Evolutionary conservation across 2,113 vertebrate species (phyloP).

Genomic region (Macroglossus sobrinus): DNA sequence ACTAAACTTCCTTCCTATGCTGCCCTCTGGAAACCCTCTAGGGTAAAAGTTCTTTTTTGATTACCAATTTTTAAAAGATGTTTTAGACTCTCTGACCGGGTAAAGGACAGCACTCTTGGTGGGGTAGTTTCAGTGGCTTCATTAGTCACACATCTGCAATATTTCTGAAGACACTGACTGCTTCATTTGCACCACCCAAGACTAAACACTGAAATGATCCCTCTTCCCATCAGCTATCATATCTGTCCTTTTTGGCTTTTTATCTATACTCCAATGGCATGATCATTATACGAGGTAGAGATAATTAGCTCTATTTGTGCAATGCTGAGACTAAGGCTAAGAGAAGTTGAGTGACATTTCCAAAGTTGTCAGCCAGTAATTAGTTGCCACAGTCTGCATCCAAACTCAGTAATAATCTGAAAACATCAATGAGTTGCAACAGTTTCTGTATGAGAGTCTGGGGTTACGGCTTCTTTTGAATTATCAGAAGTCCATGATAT

Average conservation of each 20-base stretch:
- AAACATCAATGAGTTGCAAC: not conserved
- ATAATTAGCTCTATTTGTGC: not conserved
- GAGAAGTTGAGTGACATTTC: not conserved
- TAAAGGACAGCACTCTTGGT: not conserved
- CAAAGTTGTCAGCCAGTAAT: not conserved
- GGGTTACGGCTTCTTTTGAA: not conserved
- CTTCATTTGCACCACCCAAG: not conserved
- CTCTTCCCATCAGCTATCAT: not conserved
- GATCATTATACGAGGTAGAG: not conserved
- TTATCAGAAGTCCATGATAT: not conserved
- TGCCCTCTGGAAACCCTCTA: not conserved
- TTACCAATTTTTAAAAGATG: not conserved
- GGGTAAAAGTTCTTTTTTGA: not conserved
- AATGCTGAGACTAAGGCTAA: not conserved
- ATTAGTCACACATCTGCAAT: not conserved
- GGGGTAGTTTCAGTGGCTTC: not conserved
- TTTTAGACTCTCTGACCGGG: not conserved
- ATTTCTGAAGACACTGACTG: not conserved
- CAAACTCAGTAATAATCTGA: not conserved
- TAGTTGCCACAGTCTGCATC: not conserved
- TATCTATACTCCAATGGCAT: not conserved
- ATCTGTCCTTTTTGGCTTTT: not conserved
- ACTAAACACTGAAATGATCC: not conserved
- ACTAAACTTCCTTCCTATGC: not conserved
- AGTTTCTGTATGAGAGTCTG: not conserved